Evolutionary conservation across 1,140 invertebrate species (phyloP).

Genomic region (Calliphora vicina): DNA sequence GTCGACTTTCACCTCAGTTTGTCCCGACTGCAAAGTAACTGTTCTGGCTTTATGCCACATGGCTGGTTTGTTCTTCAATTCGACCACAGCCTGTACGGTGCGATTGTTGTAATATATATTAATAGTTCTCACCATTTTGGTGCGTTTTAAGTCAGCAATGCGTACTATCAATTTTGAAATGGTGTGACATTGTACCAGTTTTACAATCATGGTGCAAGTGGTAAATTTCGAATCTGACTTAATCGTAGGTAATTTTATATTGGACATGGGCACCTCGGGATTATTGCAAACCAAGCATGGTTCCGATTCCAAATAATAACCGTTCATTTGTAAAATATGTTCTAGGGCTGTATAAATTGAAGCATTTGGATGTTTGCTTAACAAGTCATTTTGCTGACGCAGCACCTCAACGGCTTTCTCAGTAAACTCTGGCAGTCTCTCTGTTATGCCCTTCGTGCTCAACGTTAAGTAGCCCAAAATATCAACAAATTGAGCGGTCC

Average conservation of each 20-base stretch:
- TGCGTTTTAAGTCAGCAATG: constrained; percentile 93
- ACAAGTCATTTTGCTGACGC: constrained; percentile 83
- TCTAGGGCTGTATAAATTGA: constrained; percentile 90
- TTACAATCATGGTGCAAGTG: constrained; percentile 96
- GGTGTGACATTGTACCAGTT: constrained; percentile 92
- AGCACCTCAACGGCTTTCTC: constrained; percentile 86
- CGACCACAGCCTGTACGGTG: constrained; percentile 94
- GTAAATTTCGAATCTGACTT: constrained; percentile 98
- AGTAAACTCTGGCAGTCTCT: constrained; percentile 77
- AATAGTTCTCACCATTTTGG: constrained; percentile 96
- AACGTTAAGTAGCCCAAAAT: constrained; percentile 92
- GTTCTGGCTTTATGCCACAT: constrained; percentile 97
- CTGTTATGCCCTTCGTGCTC: constrained; percentile 68
- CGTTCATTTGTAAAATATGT: constrained; percentile 93
- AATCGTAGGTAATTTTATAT: constrained; percentile 91
- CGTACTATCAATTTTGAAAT: constrained; percentile 93
- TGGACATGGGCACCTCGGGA: constrained; percentile 91
- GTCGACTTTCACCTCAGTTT: constrained; percentile 94
- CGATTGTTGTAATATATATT: constrained; percentile 98
- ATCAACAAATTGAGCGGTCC: constrained; percentile 96
- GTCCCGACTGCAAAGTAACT: constrained; percentile 85
- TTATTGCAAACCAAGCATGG: constrained; percentile 98
- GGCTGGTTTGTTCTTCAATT: constrained; percentile 86
- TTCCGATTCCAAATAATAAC: constrained; percentile 95
- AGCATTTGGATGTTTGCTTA: constrained; percentile 93